Conservation (phyloP, 2,888 invertebrate species). For the Temnothorax ravouxi region DNA sequence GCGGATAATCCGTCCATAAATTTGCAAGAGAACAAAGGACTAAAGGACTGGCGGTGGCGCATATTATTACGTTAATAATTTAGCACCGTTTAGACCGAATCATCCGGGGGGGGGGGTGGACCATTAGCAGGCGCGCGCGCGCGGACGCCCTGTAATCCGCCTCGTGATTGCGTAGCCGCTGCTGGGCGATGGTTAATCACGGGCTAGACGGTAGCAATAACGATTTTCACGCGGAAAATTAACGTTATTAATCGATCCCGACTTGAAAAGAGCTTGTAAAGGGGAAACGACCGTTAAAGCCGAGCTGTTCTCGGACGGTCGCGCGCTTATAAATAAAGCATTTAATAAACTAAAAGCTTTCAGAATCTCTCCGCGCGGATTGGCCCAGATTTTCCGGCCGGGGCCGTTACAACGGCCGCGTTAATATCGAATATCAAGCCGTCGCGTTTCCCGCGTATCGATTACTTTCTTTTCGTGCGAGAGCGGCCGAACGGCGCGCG, state of each 20-base stretch:
- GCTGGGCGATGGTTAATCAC: slow-evolving; percentile 64
- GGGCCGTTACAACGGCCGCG: slow-evolving; percentile 31
- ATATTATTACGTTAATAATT: slow-evolving; percentile 70
- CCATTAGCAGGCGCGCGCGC: slow-evolving; percentile 55
- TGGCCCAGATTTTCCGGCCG: slow-evolving; percentile 45
- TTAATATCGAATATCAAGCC: slow-evolving; percentile 48
- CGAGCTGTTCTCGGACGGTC: neutral
- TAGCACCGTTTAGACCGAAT: slow-evolving; percentile 56
- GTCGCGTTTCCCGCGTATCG: slow-evolving; percentile 41
- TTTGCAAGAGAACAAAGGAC: slow-evolving; percentile 30
- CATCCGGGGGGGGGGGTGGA: neutral
- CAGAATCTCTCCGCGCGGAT: slow-evolving; percentile 44
- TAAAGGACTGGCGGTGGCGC: neutral
- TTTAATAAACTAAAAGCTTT: slow-evolving; percentile 52
- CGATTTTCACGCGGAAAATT: slow-evolving; percentile 64
- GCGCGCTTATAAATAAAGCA: slow-evolving; percentile 44
- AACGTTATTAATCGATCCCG: slow-evolving; percentile 8
- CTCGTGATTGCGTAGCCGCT: slow-evolving; percentile 58
- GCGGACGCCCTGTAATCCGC: slow-evolving; percentile 54
- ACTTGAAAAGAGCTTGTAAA: neutral
- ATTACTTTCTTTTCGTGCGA: slow-evolving; percentile 49
- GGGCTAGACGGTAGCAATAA: slow-evolving; percentile 57
- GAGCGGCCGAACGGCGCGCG: neutral
- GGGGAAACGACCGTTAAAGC: neutral
- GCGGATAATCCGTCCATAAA: slow-evolving; percentile 42